Evolutionary conservation across 2,888 invertebrate species (phyloP).

Genomic region (Eupithecia tripunctaria): DNA sequence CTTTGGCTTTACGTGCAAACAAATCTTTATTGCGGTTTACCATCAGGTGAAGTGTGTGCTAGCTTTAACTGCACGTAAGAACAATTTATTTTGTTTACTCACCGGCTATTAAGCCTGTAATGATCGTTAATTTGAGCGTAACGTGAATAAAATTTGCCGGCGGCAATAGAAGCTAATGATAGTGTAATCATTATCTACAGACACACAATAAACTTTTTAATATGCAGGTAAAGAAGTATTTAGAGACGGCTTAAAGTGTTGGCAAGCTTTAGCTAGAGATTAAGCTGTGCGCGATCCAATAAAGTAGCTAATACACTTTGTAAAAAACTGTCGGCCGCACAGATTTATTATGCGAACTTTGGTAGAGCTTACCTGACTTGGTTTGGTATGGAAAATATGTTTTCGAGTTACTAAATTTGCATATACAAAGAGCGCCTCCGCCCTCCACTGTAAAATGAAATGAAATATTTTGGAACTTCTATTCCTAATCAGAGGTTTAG

Average conservation of each 20-base stretch:
- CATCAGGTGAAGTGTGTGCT: slow-evolving; percentile 12
- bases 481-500: not conserved
- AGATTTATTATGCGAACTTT: slow-evolving; percentile 41
- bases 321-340: slow-evolving; percentile 42
- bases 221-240: not conserved
- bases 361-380: not conserved
- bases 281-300: slow-evolving; percentile 10
- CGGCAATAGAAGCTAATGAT: slow-evolving; percentile 34
- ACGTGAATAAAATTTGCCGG: slow-evolving; percentile 32
- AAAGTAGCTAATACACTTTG: slow-evolving; percentile 47
- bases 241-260: not conserved
- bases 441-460: not conserved
- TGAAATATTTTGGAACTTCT: not conserved
- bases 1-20: slow-evolving; percentile 25
- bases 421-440: not conserved
- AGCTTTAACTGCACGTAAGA: slow-evolving; percentile 24
- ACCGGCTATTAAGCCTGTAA: slow-evolving; percentile 28
- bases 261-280: not conserved
- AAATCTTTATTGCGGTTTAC: slow-evolving; percentile 24
- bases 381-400: not conserved
- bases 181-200: slow-evolving; percentile 16
- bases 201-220: not conserved
- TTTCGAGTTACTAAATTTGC: not conserved
- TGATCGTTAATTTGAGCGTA: slow-evolving; percentile 35
- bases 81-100: slow-evolving; percentile 30